Conservation (phyloP, 2,888 invertebrate species). For the Synanthedon myopaeformis region DNA sequence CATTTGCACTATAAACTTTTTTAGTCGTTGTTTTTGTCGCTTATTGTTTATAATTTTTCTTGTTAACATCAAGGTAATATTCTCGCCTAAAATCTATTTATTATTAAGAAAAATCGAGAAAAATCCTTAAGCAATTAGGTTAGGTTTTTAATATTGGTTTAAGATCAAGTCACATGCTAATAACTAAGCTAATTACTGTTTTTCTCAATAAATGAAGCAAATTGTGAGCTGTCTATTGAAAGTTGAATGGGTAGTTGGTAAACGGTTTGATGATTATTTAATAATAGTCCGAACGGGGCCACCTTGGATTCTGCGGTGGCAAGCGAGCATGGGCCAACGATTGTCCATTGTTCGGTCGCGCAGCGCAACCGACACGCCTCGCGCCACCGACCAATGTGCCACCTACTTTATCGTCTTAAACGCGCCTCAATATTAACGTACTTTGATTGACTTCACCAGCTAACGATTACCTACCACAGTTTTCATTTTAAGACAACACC, state of each 20-base stretch:
- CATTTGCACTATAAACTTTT: no score
- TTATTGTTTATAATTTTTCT: no score
- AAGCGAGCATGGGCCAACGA: slow-evolving; percentile 35
- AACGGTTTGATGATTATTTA: not conserved
- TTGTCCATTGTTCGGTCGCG: slow-evolving; percentile 58
- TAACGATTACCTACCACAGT: slow-evolving; percentile 29
- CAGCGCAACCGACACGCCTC: slow-evolving; percentile 60
- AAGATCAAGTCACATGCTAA: no score
- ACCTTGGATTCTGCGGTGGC: slow-evolving; percentile 16
- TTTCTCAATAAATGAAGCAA: no score
- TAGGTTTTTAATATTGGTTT: no score
- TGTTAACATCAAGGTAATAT: no score
- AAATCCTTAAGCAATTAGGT: no score
- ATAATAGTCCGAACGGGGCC: slow-evolving; percentile 10
- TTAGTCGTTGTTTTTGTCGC: no score
- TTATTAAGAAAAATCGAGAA: no score
- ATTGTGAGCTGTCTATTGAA: not conserved
- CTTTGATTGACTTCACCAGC: slow-evolving; percentile 60
- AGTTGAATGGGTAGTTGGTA: not conserved
- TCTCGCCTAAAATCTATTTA: no score
- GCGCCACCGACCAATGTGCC: slow-evolving; percentile 48
- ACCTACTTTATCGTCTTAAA: slow-evolving; percentile 51
- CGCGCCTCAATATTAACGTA: slow-evolving; percentile 31
- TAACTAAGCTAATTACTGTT: no score
- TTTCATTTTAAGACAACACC: slow-evolving; percentile 32